These are phyloP conservation scores for Drosophila tristis DNA, from an alignment of 1,140 invertebrate species.

Conservation along the genomic window DNA sequence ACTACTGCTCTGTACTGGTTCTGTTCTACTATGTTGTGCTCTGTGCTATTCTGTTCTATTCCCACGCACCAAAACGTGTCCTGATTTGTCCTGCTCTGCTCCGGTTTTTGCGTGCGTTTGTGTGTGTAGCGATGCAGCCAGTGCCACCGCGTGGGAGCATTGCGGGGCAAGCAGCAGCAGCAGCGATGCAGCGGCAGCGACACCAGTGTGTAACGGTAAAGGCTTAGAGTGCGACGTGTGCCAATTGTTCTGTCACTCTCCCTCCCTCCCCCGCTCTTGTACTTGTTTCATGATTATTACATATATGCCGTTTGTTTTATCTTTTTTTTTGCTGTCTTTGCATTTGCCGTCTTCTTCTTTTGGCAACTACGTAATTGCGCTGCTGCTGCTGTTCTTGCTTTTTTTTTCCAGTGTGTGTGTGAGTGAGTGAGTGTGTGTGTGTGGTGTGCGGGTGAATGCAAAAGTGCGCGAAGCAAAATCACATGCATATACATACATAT, in stretches of 20 bases:
- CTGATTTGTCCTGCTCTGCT: no score
- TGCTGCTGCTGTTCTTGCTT: conserved; percentile 32
- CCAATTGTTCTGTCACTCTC: conserved; percentile 14
- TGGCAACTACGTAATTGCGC: neutral
- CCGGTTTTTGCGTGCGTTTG: no score
- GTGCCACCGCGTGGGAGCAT: no score
- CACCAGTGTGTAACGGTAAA: conserved; percentile 21
- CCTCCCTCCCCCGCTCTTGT: neutral
- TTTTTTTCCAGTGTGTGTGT: conserved; percentile 1
- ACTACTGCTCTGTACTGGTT: conserved; percentile 13
- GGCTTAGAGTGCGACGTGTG: neutral
- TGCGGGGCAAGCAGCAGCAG: no score
- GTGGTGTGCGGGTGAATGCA: no score
- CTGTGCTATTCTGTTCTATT: no score
- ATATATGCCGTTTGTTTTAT: conserved; percentile 32
- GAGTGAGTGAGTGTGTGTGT: neutral
- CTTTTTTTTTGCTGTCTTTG: conserved; percentile 23
- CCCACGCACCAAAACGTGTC: no score
- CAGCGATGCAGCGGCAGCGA: no score
- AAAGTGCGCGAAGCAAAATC: no score
- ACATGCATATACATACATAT: no score
- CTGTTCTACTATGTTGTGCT: conserved; percentile 15
- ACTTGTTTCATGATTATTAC: conserved; percentile 18
- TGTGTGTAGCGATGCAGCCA: no score
- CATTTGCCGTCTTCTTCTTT: conserved; percentile 3